A percentile compares a stretch with the other conserved stretches of the same genome.
Evolutionary conservation across 2,797 vertebrate genomes (phyloP).

Genomic region (Hippopotamyrus pictus): DNA sequence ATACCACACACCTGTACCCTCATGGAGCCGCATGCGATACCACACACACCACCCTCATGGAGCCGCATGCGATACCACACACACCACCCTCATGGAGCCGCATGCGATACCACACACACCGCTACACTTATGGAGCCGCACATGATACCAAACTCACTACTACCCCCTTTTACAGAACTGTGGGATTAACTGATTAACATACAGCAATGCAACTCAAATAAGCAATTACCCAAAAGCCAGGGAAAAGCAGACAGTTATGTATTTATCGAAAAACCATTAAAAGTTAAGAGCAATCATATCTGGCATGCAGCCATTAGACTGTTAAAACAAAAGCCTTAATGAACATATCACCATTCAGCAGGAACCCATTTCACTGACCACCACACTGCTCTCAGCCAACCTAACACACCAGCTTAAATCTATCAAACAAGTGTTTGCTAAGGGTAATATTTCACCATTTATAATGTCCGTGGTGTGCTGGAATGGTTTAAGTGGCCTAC

Average conservation of each 20-base stretch:
- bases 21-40: neutral
- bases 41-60: neutral
- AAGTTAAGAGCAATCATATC: slow-evolving; percentile 51
- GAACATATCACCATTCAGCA: neutral
- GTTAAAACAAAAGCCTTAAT: slow-evolving; percentile 11
- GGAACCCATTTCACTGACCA: neutral
- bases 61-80: neutral
- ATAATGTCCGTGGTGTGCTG: neutral
- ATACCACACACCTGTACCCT: neutral
- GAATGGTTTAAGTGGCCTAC: neutral
- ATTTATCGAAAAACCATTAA: slow-evolving; percentile 54
- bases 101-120: neutral
- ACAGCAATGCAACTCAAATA: slow-evolving; percentile 28
- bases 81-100: neutral
- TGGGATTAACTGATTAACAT: slow-evolving; percentile 31
- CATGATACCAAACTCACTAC: neutral
- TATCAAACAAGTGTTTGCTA: neutral
- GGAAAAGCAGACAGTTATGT: slow-evolving; percentile 44
- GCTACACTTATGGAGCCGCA: neutral
- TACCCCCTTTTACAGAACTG: neutral
- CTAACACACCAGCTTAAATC: neutral
- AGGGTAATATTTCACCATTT: neutral
- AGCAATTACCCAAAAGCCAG: slow-evolving; percentile 21
- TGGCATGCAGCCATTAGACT: slow-evolving; percentile 24
- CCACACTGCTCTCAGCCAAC: neutral